Conservation (phyloP, 2,888 invertebrate genomes). For the Drosophila monieri region DNA sequence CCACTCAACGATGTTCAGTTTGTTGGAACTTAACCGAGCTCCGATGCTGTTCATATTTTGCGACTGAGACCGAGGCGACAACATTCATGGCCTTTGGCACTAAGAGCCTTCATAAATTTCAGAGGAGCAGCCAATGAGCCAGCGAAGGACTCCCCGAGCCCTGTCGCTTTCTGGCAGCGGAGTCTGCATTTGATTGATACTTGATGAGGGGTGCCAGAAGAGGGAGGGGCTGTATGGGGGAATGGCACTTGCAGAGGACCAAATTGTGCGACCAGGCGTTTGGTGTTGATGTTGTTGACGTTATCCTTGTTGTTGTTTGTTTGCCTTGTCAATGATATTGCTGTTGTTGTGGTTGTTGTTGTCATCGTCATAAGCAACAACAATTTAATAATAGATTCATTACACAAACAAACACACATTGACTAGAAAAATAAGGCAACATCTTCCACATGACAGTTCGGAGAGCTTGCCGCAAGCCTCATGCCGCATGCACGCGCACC, state of each 20-base stretch:
- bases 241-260: constrained; percentile 9
- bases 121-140: constrained; percentile 45
- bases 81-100: constrained; percentile 74
- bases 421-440: constrained; percentile 49
- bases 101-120: constrained; percentile 76
- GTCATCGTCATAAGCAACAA: constrained; percentile 63
- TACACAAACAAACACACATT: constrained; percentile 53
- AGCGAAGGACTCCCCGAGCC: constrained; percentile 27
- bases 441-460: constrained; percentile 47
- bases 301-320: constrained; percentile 47
- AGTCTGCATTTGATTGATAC: constrained; percentile 75
- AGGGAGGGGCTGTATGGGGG: not conserved
- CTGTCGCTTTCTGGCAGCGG: constrained; percentile 15
- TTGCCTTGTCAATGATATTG: constrained; percentile 28
- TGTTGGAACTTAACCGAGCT: constrained; percentile 9
- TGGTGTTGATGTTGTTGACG: constrained; percentile 45
- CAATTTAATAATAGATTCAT: constrained; percentile 78
- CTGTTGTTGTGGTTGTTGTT: constrained; percentile 38
- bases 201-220: constrained; percentile 46
- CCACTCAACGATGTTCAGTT: constrained; percentile 41
- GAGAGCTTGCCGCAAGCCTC: constrained; percentile 25
- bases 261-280: constrained; percentile 52
- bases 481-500: constrained; percentile 42
- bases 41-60: constrained; percentile 57
- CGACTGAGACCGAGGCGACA: constrained; percentile 61